Percentiles rank a stretch among this genome's conserved stretches.
Conservation (phyloP, 2,888 invertebrate genomes). For the Stramonita haemastoma region DNA sequence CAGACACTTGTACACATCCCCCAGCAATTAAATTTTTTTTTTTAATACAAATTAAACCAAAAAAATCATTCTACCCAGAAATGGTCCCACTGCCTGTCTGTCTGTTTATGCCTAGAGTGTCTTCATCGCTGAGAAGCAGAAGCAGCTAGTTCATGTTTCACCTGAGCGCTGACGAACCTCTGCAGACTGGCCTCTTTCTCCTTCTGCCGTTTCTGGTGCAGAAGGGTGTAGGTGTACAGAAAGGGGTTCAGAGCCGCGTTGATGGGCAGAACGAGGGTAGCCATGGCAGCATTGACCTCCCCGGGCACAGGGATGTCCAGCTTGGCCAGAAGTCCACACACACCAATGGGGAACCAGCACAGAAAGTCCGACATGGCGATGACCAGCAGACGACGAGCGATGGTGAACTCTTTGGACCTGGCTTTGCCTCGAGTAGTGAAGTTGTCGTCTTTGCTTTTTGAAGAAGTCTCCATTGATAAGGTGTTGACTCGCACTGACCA, state of each 20-base stretch:
- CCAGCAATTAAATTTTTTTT: too few relatives aligned
- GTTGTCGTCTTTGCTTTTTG: not conserved
- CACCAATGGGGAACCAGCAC: conserved; percentile 32
- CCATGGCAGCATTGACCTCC: conserved; percentile 14
- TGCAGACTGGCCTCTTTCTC: not conserved
- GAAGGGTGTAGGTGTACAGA: conserved; percentile 14
- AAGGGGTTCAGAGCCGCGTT: conserved; percentile 42
- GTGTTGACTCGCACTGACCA: conserved; percentile 50
- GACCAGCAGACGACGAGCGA: not conserved
- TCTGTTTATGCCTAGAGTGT: too few relatives aligned
- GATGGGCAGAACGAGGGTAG: conserved; percentile 35
- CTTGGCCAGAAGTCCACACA: conserved; percentile 11
- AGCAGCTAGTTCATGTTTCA: not conserved
- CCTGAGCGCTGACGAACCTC: not conserved
- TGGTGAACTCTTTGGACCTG: not conserved
- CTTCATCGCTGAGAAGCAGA: too few relatives aligned
- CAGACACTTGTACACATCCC: too few relatives aligned
- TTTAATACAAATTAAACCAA: too few relatives aligned
- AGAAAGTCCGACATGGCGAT: not conserved
- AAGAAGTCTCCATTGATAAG: not conserved
- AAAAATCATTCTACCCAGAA: too few relatives aligned
- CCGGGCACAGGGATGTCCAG: not conserved
- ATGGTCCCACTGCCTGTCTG: too few relatives aligned
- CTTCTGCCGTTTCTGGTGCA: not conserved
- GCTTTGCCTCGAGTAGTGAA: not conserved